These are phyloP conservation scores for Pandemis heparana DNA, from an alignment of 2,888 invertebrate genomes.

Conservation along the genomic window DNA sequence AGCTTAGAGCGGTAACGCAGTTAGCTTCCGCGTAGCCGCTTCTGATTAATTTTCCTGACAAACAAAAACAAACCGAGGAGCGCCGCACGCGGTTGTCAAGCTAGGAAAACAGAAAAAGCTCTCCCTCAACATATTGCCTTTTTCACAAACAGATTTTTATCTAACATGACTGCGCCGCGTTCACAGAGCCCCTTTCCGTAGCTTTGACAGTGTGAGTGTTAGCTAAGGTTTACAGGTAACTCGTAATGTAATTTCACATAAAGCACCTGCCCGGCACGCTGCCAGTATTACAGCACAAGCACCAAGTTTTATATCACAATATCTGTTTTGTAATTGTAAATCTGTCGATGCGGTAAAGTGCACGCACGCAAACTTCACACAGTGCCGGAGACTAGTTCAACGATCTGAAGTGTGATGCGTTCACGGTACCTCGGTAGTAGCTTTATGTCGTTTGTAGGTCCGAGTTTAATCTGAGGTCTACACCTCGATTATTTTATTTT, in stretches of 20 bases:
- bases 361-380: conserved; percentile 54
- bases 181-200: conserved; percentile 53
- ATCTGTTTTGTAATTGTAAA: conserved; percentile 84
- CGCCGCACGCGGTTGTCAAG: conserved; percentile 4
- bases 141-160: conserved; percentile 21
- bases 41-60: conserved; percentile 26
- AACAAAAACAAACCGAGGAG: conserved; percentile 25
- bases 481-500: conserved; percentile 61
- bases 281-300: conserved; percentile 85
- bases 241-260: conserved; percentile 81
- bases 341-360: conserved; percentile 80
- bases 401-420: conserved; percentile 53
- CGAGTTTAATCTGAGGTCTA: conserved; percentile 65
- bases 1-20: conserved; percentile 31
- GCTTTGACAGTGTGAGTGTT: conserved; percentile 67
- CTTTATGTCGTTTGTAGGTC: conserved; percentile 84
- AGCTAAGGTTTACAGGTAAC: conserved; percentile 75
- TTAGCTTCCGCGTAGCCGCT: conserved; percentile 18
- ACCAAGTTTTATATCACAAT: conserved; percentile 83
- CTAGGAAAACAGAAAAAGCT: conserved; percentile 22
- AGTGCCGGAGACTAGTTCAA: not conserved
- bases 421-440: conserved; percentile 79
- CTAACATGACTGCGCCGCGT: not conserved
- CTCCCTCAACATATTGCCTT: conserved; percentile 24
- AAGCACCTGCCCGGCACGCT: conserved; percentile 86